Evolutionary conservation across 1,140 invertebrate genomes (phyloP).

Genomic region (Heliconius eleuchia): DNA sequence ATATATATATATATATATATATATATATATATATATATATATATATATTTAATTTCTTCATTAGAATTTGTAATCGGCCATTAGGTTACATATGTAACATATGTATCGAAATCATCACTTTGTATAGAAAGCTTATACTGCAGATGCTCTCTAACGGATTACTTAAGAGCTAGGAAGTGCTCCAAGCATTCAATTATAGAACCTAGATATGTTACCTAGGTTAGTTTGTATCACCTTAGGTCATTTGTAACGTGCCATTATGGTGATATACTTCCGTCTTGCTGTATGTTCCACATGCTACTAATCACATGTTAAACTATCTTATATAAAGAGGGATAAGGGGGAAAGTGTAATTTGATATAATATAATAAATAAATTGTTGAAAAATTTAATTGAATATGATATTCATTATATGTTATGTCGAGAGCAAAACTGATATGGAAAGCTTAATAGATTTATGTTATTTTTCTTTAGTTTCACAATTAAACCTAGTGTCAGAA

Average conservation of each 20-base stretch:
- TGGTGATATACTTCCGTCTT: conserved; percentile 24
- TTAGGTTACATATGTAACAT: neutral
- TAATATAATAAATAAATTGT: neutral
- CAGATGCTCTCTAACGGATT: neutral
- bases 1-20: no score
- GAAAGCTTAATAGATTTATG: no score
- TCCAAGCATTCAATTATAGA: conserved; percentile 23
- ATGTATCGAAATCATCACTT: no score
- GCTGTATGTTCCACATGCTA: neutral
- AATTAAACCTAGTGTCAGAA: no score
- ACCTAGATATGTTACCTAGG: conserved; percentile 5
- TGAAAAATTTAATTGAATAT: no score
- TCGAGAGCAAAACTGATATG: no score
- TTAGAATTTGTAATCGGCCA: neutral
- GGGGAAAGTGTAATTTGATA: neutral
- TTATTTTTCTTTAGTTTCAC: no score
- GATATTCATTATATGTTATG: no score
- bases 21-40: no score
- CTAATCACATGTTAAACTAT: neutral
- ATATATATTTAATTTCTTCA: no score
- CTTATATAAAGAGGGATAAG: neutral
- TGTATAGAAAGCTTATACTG: neutral
- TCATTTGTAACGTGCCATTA: conserved; percentile 5
- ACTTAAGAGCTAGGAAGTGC: conserved; percentile 22
- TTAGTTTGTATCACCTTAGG: conserved; percentile 13